A percentile compares a stretch with the other conserved stretches of the same genome.
These are phyloP conservation scores for Cyphomyrus plagiostoma DNA, from an alignment of 2,113 vertebrate genomes.

Conservation along the genomic window DNA sequence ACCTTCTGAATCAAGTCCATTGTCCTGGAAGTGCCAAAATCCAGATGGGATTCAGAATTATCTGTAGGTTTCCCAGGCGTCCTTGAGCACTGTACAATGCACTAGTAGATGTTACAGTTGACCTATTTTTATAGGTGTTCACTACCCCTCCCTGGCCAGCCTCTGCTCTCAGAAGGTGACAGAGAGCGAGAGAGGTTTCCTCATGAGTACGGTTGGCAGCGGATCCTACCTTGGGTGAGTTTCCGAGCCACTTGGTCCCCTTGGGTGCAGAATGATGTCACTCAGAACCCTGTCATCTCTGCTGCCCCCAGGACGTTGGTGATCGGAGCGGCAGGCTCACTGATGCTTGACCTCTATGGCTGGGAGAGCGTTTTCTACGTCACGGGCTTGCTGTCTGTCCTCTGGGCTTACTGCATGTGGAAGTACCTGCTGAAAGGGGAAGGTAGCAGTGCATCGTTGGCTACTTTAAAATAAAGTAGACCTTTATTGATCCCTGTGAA, in stretches of 20 bases:
- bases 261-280: not conserved
- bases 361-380: constrained; percentile 93
- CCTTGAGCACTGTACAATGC: not conserved
- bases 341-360: constrained; percentile 80
- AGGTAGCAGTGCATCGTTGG: constrained; percentile 53
- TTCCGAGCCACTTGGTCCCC: not conserved
- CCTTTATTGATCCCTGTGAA: not conserved
- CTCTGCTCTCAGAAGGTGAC: constrained; percentile 82
- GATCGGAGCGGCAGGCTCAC: constrained; percentile 78
- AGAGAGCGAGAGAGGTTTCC: constrained; percentile 80
- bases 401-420: constrained; percentile 88
- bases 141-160: constrained; percentile 68
- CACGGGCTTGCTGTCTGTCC: constrained; percentile 75
- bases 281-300: not conserved
- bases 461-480: not conserved
- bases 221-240: constrained; percentile 92
- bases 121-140: constrained; percentile 53
- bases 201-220: constrained; percentile 84
- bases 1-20: not conserved
- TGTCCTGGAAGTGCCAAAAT: not conserved
- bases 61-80: not conserved
- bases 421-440: constrained; percentile 77
- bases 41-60: not conserved
- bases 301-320: constrained; percentile 69
- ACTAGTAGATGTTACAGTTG: not conserved